Evolutionary conservation across 2,797 vertebrate genomes (phyloP), one percentile per base, ranked within the genome.

Genomic region (Stomatorhinus walkeri): DNA sequence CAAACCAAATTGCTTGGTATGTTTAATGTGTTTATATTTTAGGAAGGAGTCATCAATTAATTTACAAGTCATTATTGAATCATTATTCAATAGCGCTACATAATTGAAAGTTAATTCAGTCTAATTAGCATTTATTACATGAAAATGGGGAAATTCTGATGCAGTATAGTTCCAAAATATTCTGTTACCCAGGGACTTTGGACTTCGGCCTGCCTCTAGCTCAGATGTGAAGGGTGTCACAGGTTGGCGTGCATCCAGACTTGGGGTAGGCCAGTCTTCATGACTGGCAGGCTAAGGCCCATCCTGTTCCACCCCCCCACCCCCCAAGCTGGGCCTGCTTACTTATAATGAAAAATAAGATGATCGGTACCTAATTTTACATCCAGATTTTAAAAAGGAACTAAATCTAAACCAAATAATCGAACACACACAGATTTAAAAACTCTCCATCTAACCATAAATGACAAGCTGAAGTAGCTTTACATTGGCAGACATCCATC

Each of bases 71-170:
- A 79, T 88, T 88, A 54, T 14, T 88, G 79, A 81, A 43, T 88
- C 54, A 88, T 88, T 88, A 85, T 79, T 46, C 87, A 54, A 81
- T 83, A 64, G 10, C 64, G 72, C 24, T 19, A 32, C 76, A 24
- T 88, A 84, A 88, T 88, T 88, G 52, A 52, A 84, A 88, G 79
- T 88, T 48, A 84, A 85, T 88, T 61, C 22, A 85, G n/a, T 64
- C 51, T 61, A 85, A 88, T 88, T 61, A 88, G 40, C n/a, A 48
- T 61, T 43, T 56, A 22, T 46, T 40, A 87, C 43, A 43, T 61
- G 24, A 56, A 56, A 56, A 87, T 8, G 24, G 32, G 16, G 14
- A 40, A 59, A 19, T 87, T 56, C 32, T 56, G 52, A 87, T 59
- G 52, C 28, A 59, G 52, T 32, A 54, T 19, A 19, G 6, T 40